phyloP scores from a whole-genome alignment of 2,797 vertebrate genomes.

The Gambusia yucatana region DNA sequence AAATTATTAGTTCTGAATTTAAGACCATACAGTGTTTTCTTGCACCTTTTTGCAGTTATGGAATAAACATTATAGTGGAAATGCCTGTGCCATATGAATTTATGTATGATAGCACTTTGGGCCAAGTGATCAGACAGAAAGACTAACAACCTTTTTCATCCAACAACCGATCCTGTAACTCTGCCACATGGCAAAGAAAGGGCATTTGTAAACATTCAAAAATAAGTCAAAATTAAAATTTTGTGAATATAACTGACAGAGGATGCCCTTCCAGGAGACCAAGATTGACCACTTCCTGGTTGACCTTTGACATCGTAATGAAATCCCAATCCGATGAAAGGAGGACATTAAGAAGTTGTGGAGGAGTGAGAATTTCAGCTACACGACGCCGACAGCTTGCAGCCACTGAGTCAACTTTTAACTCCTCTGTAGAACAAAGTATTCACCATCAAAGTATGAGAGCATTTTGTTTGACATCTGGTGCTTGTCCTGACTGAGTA shows the following conservation, averaged over 20 bases:
- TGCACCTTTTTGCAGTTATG: neutral
- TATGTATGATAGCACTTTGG: neutral
- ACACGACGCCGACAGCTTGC: neutral
- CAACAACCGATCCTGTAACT: neutral
- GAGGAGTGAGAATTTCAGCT: neutral
- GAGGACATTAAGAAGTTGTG: neutral
- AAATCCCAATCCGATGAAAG: neutral
- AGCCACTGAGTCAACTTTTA: neutral
- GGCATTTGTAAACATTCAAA: neutral
- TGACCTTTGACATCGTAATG: neutral
- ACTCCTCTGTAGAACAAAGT: slow-evolving; percentile 3
- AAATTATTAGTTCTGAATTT: neutral
- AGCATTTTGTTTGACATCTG: neutral
- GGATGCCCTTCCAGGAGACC: neutral
- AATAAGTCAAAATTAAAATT: neutral
- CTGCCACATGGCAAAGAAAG: neutral
- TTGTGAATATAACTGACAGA: neutral
- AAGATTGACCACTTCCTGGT: neutral
- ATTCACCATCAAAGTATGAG: neutral
- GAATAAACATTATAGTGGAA: neutral
- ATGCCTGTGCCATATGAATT: neutral
- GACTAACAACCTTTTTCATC: neutral
- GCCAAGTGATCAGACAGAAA: neutral
- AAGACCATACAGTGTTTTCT: neutral
- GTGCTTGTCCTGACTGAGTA: neutral